phyloP scores from a whole-genome alignment of 2,113 vertebrate genomes.

The Acrocephalus arundinaceus region DNA sequence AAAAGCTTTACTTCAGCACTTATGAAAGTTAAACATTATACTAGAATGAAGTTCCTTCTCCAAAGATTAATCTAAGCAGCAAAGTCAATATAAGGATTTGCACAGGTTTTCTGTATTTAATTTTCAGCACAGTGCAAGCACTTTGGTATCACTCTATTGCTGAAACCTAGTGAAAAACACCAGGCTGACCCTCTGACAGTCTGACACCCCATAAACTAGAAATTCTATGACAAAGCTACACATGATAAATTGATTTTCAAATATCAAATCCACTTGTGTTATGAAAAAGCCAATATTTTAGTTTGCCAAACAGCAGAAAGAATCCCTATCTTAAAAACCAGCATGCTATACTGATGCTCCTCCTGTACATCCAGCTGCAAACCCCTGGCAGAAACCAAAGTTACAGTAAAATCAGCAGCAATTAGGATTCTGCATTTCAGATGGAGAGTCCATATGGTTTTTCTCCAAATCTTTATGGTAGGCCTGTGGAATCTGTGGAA shows the following conservation, averaged over 20 bases:
- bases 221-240: neutral
- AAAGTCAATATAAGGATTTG: neutral
- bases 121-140: neutral
- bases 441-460: neutral
- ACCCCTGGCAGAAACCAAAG: neutral
- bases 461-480: neutral
- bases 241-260: neutral
- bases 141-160: neutral
- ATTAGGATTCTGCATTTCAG: neutral
- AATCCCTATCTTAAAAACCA: neutral
- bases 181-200: neutral
- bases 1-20: neutral
- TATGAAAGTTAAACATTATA: neutral
- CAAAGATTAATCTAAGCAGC: neutral
- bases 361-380: neutral
- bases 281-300: neutral
- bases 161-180: neutral
- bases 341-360: accelerated
- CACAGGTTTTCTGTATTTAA: neutral
- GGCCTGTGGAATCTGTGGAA: neutral
- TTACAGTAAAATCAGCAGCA: neutral
- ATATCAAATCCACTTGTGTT: neutral
- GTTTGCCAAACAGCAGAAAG: neutral
- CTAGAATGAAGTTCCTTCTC: neutral
- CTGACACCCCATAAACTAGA: neutral